A percentile compares a stretch with the other conserved stretches of the same genome.
These are phyloP conservation scores for Calliphora vicina DNA, from an alignment of 1,140 invertebrate genomes.

Conservation along the genomic window DNA sequence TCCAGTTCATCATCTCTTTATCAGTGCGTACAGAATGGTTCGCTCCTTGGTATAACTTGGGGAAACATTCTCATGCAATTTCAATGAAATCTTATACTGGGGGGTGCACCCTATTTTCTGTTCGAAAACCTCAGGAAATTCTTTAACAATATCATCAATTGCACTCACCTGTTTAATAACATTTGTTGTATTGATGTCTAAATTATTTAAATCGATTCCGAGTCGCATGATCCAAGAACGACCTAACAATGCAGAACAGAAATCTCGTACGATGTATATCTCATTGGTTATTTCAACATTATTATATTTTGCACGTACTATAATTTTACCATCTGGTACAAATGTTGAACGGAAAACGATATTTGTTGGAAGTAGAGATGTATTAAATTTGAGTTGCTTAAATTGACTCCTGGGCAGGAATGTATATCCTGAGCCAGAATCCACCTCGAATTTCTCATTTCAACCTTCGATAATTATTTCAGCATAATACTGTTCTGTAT, in stretches of 20 bases:
- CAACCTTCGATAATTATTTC: background rate
- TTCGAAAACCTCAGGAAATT: conserved; percentile 22
- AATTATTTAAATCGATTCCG: background rate
- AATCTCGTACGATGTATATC: background rate
- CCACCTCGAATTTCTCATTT: background rate
- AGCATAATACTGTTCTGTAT: conserved; percentile 1
- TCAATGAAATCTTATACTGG: background rate
- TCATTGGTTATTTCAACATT: background rate
- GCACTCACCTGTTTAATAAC: background rate
- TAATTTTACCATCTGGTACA: conserved; percentile 12
- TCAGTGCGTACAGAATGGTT: conserved; percentile 60
- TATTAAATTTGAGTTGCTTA: background rate
- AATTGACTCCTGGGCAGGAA: background rate
- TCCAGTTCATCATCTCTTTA: conserved; percentile 56
- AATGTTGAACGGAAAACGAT: conserved; percentile 20
- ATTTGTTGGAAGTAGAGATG: background rate
- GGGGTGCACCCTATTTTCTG: background rate
- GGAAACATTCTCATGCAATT: background rate
- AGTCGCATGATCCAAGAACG: background rate
- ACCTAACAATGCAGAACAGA: background rate
- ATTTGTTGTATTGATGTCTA: too few relatives aligned
- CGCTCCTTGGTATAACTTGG: background rate
- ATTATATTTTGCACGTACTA: background rate
- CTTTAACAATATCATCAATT: background rate
- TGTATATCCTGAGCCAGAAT: conserved; percentile 10